These are phyloP conservation scores for Hermaeophaga mercurialis DNA, from an alignment of 2,888 invertebrate species.

Conservation along the genomic window DNA sequence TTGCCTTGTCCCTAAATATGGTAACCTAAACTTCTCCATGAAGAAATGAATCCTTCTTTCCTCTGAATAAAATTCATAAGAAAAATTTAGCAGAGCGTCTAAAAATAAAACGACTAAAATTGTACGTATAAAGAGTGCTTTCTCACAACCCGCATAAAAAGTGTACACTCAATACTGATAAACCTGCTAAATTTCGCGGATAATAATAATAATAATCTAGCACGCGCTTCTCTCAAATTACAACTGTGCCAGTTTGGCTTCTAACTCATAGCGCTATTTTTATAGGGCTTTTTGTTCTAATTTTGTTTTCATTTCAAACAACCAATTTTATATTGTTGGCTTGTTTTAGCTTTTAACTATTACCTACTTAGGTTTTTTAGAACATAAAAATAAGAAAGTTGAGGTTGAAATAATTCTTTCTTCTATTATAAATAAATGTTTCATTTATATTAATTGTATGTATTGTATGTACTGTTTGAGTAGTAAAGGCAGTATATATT, in stretches of 20 bases:
- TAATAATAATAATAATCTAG: constrained; percentile 16
- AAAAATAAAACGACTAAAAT: constrained; percentile 28
- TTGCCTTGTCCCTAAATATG: constrained; percentile 36
- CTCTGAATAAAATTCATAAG: constrained; percentile 13
- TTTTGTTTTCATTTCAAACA: background rate
- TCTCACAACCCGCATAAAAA: constrained; percentile 54
- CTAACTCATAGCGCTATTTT: constrained; percentile 4
- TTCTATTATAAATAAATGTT: too few species aligned
- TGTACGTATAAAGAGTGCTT: constrained; percentile 42
- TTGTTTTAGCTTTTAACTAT: too few species aligned
- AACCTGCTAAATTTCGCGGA: constrained; percentile 36
- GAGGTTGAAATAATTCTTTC: too few species aligned
- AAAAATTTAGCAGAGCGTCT: constrained; percentile 38
- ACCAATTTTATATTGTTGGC: background rate
- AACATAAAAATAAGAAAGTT: too few species aligned
- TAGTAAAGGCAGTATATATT: too few species aligned
- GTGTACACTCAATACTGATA: constrained; percentile 51
- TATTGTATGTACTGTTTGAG: too few species aligned
- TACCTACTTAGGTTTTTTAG: too few species aligned
- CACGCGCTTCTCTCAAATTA: constrained; percentile 23
- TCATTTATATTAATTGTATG: too few species aligned
- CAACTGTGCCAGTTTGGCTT: constrained; percentile 13
- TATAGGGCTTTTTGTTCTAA: background rate
- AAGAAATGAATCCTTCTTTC: constrained; percentile 42
- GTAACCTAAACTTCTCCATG: constrained; percentile 44